phyloP scores from a whole-genome alignment of 1,140 invertebrate species.

The Drosophila nigrodunni region DNA sequence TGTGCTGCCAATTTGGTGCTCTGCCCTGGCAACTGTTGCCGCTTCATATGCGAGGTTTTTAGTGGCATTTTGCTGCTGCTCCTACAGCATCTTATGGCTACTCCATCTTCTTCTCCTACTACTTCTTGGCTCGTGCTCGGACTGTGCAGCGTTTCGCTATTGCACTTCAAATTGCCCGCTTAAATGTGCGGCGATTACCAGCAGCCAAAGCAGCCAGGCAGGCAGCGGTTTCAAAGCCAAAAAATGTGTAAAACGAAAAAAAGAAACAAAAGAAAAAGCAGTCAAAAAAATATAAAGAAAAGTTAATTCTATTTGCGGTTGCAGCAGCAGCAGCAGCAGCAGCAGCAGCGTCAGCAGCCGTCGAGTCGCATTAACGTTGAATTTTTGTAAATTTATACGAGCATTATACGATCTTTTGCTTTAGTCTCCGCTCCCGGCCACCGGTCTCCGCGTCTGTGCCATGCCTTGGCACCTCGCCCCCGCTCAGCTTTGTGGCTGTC shows the following conservation, averaged over 20 bases:
- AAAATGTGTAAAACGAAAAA: constrained; percentile 32
- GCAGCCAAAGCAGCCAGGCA: constrained; percentile 47
- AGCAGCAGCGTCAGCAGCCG: constrained; percentile 36
- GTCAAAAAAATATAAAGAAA: constrained; percentile 43
- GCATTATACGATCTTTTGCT: constrained; percentile 73
- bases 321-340: constrained; percentile 41
- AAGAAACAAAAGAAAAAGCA: constrained; percentile 15
- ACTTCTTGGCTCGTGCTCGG: constrained; percentile 7
- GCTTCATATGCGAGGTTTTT: constrained; percentile 67
- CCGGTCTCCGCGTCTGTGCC: too few relatives aligned
- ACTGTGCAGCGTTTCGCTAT: constrained; percentile 47
- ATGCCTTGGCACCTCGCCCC: constrained; percentile 3
- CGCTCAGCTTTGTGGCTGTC: constrained; percentile 75
- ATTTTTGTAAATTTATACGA: constrained; percentile 78
- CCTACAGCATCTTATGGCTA: constrained; percentile 13
- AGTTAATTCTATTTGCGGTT: constrained; percentile 80
- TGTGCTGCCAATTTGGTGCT: constrained; percentile 69
- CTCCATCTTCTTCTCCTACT: neutral
- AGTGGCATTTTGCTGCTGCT: constrained; percentile 41
- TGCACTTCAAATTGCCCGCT: constrained; percentile 73
- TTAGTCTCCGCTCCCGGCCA: neutral
- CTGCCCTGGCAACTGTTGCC: constrained; percentile 74
- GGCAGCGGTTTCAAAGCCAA: constrained; percentile 44
- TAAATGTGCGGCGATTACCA: constrained; percentile 79
- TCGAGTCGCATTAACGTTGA: constrained; percentile 68